Evolutionary conservation across 2,797 vertebrate species (phyloP), one percentile per base, ranked within the genome.

Genomic region (Megaceryle alcyon): DNA sequence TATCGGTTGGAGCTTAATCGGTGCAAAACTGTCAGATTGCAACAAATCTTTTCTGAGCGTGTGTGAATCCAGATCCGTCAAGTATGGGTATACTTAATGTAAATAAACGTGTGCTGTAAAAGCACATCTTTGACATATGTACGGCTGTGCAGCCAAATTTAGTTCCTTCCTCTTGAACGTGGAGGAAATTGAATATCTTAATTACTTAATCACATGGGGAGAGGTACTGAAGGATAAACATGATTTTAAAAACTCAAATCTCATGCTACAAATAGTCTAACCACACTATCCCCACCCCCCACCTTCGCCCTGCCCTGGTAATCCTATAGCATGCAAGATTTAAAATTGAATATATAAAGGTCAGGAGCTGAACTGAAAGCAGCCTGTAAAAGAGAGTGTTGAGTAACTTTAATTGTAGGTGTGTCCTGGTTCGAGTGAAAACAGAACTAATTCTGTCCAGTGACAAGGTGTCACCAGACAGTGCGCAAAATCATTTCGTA

Each of bases 71-170:
- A 48, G 63, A 88, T 84, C 90, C 64, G 35, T 91, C 83, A 82
- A 90, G 69, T 68, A 63, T 86, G 69, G 61, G 37, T 84, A 46
- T 75, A 71, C 39, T 46, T 91, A 49, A 72, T 72, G 63, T 91
- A 92, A 95, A 96, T 90, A 95, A 93, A 79, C 5, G 0, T 46
- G 26, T 83, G 92, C 81, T 92, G 79, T 87, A 57, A 91, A 93
- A 91, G 56, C 86, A 93, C 63, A 57, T 84, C 63, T 92, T 85
- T 92, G 83, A 77, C 56, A 75, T 14, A 31, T 77, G 44, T 37
- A 5, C 3, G 3, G 25, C 57, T 53, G 22, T 35, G 69, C 66
- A 82, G 78, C 86, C 86, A 82, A 37, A 71, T 82, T 77, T 77
- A 77, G 49, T 93, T 93, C 64, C 92, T 96, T 94, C 75, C 92